Conservation (phyloP, 1,140 invertebrate genomes). For the Drosophila biarmipes region DNA sequence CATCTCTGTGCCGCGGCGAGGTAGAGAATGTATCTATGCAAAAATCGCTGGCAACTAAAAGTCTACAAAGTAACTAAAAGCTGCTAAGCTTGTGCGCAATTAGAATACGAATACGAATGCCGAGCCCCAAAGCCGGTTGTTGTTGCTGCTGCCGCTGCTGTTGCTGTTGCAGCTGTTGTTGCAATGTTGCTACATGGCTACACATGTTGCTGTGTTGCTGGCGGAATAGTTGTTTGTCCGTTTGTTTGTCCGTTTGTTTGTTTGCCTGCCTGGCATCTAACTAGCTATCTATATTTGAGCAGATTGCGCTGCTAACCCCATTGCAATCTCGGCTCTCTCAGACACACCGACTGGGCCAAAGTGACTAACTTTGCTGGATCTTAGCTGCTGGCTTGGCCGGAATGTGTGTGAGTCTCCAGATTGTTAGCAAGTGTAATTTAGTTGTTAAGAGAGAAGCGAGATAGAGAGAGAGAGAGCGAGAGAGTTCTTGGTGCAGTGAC, state of each 20-base stretch:
- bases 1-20: conserved; percentile 7
- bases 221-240: conserved; percentile 35
- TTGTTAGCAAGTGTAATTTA: conserved; percentile 84
- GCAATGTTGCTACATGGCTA: conserved; percentile 72
- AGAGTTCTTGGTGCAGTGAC: conserved; percentile 65
- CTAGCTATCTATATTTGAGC: conserved; percentile 83
- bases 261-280: conserved; percentile 61
- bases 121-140: conserved; percentile 49
- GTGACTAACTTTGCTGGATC: conserved; percentile 58
- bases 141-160: conserved; percentile 34
- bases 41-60: conserved; percentile 72
- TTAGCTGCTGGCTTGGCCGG: conserved; percentile 46
- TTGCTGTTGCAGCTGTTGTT: conserved; percentile 25
- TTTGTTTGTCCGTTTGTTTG: conserved; percentile 22
- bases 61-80: conserved; percentile 81
- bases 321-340: conserved; percentile 71
- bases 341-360: conserved; percentile 71
- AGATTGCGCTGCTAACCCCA: conserved; percentile 81
- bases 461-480: conserved; percentile 13
- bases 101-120: conserved; percentile 52
- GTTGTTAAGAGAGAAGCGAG: conserved; percentile 66
- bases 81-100: conserved; percentile 81
- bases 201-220: conserved; percentile 72
- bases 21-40: conserved; percentile 54
- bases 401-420: conserved; percentile 35